Percentiles rank a stretch among this genome's conserved stretches.
Conservation (phyloP, 2,888 invertebrate species). For the Operophtera brumata region DNA sequence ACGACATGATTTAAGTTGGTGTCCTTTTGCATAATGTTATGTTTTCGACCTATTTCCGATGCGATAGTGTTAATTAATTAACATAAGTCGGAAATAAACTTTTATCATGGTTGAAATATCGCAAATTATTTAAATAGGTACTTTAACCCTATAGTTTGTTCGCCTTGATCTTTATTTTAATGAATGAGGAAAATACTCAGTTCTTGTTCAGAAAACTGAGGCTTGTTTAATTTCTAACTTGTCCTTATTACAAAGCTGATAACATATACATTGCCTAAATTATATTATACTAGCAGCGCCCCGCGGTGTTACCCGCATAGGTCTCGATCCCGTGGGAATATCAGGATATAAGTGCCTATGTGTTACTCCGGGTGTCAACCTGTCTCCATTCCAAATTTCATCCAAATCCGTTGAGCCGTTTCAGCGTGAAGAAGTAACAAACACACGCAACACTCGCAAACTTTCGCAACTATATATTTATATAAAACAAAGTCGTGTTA, state of each 20-base stretch:
- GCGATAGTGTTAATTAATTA: constrained; percentile 10
- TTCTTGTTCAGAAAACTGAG: constrained; percentile 17
- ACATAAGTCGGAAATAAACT: constrained; percentile 16
- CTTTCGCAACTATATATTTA: no score
- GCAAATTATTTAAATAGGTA: constrained; percentile 13
- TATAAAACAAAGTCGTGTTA: no score
- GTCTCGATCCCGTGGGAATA: no score
- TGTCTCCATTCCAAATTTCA: no score
- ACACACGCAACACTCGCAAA: no score
- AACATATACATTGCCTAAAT: no score
- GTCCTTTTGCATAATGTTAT: constrained; percentile 40
- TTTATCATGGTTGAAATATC: constrained; percentile 19
- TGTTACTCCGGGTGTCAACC: no score
- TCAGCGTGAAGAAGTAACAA: no score
- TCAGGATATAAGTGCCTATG: no score
- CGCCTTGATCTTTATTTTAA: constrained; percentile 21
- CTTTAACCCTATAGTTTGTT: constrained; percentile 18
- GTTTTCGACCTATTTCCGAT: constrained; percentile 11
- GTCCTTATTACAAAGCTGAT: neutral
- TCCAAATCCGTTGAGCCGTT: no score
- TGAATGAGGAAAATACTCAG: constrained; percentile 18
- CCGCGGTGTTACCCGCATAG: no score
- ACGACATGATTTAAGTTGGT: constrained; percentile 28
- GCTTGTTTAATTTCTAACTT: constrained; percentile 24
- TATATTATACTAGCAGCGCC: no score